A percentile compares a stretch with the other conserved stretches of the same genome.
These are phyloP conservation scores for Sympetrum striolatum DNA, from an alignment of 2,888 invertebrate species.

Conservation along the genomic window DNA sequence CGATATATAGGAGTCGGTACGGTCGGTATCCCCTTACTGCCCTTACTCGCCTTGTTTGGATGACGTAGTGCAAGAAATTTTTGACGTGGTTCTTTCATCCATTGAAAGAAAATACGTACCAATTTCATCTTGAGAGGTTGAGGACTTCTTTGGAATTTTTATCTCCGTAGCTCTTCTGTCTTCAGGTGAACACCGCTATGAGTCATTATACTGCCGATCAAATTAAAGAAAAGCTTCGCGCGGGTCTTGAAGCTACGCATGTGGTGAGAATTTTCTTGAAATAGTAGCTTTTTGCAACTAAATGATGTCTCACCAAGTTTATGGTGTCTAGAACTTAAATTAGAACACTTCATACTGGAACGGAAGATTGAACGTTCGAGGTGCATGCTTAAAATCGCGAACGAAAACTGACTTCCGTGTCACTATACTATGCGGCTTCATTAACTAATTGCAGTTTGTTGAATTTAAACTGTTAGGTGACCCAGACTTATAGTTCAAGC, in stretches of 20 bases:
- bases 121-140: background rate
- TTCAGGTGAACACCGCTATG: slow-evolving; percentile 43
- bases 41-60: background rate
- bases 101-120: background rate
- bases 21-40: too few relatives aligned
- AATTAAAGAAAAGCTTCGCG: slow-evolving; percentile 70
- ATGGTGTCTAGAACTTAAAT: background rate
- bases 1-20: too few relatives aligned
- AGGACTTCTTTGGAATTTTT: background rate
- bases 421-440: background rate
- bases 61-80: background rate
- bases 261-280: slow-evolving; percentile 69
- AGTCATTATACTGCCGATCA: slow-evolving; percentile 58
- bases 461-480: background rate
- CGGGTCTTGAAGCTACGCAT: slow-evolving; percentile 72
- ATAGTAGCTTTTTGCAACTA: too few relatives aligned
- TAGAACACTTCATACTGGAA: background rate
- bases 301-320: background rate
- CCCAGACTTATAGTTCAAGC: background rate
- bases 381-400: background rate
- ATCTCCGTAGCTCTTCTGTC: background rate
- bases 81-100: background rate
- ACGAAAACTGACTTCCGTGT: background rate
- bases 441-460: background rate
- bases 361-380: background rate